Base-by-base conservation (phyloP, 2,113 vertebrate genomes). In the Bos indicus region DNA sequence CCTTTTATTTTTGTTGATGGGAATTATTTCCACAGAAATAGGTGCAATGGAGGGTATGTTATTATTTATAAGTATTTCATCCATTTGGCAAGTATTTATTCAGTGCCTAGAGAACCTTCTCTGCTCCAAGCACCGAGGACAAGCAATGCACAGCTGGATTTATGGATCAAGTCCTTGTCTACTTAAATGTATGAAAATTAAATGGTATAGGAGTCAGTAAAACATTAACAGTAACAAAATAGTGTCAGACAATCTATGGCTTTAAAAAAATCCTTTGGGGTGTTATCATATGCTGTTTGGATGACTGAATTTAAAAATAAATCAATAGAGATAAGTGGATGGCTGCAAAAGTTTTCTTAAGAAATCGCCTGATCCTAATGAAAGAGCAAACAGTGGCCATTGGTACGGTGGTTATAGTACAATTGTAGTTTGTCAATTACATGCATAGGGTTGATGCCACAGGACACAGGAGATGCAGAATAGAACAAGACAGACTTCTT, bases 1-100 rank as follows among this genome's bases (percentile, higher is more conserved):
- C 0, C 83, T 95, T 94, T 97, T 93, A 89, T 95, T 98, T 97
- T 97, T 97, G 94, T 97, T 87, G 92, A 89, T 97, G 74, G 67
- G 15, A 87, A 83, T 77, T 52, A 67, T 97, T 96, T 90, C 59
- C 89, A 94, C 62, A 95, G 86, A 96, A 95, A 91, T 87, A 95
- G 88, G 89, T 96, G 94, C 83, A 93, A 59, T 4, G 17, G 51
- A 94, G 52, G 6, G 0, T 36, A n/a, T 64, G 33, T 23, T 84
- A 36, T 84, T 94, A 96, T 52, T 91, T 89, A 4, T 46, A 36
- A 46, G 16, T 67, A 33, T 95, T 86, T 48, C 60, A 19, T 43
- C 25, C 12, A 33, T 33, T 93, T 43, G 19, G 13, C 43, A 88
- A 52, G 5, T 33, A 59, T 43, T 71, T 82, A 60, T 51, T 46